Evolutionary conservation across 2,113 vertebrate species (phyloP), one percentile per base, ranked within the genome.

Genomic region (Lamprotornis superbus): DNA sequence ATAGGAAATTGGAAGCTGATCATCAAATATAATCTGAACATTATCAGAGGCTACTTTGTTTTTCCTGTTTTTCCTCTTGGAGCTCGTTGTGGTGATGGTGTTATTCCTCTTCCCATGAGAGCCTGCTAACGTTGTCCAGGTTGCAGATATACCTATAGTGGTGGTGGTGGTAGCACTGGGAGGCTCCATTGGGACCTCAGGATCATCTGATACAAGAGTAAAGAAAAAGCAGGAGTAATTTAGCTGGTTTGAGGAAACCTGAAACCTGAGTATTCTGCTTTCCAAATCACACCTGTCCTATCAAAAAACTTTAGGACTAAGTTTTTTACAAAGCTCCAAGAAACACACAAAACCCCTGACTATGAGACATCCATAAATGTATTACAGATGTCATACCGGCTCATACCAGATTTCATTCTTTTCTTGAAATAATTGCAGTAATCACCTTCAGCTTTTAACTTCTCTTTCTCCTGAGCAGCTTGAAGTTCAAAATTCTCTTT

Each of bases 121-220:
- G 75, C 98, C 98, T 69, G 99, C 98, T 97, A 99, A 98, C 15
- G 99, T 99, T 75, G 99, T 98, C 98, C 99, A 99, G 89, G 99
- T 99, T 93, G 99, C 99, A 76, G 99, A 99, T 96, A 99, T 99
- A 74, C 99, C 99, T 78, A 99, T 99, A 93, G 99, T 99, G 93
- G 99, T 99, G 74, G 99, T 99, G 95, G 99, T 99, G 80, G 99
- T 99, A 95, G 99, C 99, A 97, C 99, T 99, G 27, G 99, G 99
- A 94, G 99, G 99, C 95, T 99, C 99, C 79, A 98, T 99, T 6
- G 99, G 99, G 91, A 99, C 99, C 83, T 99, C 99, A 1, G 98
- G 96, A 95, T 99, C 99, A 98, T 98, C 96, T 96, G 78, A 78
- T 3, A 6, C 33, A 88, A 90, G 63, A 96, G 46, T 1, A 6